phyloP scores from a whole-genome alignment of 53 echinoderm and acorn worm genomes.

The Crossaster papposus region DNA sequence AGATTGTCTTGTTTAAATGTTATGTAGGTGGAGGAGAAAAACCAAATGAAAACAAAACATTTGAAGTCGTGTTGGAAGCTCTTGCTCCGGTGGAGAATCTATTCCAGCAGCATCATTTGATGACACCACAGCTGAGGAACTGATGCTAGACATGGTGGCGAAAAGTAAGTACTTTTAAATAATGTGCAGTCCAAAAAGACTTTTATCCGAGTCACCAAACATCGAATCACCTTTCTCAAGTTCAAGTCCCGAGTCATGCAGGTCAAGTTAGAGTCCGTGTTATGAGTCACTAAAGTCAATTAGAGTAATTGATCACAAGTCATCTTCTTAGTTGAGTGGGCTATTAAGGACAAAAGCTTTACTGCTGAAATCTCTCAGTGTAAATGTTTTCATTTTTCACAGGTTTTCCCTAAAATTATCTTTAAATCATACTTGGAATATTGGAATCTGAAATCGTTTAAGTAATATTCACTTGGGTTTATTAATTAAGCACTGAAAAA shows the following conservation, averaged over 20 bases:
- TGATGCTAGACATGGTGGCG: slow-evolving; percentile 12
- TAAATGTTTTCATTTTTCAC: slow-evolving; percentile 11
- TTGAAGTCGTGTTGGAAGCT: slow-evolving; percentile 4
- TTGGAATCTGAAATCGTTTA: slow-evolving; percentile 2
- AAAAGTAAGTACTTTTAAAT: slow-evolving; percentile 17
- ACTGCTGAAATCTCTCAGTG: neutral
- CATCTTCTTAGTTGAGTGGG: neutral
- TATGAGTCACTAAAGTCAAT: neutral
- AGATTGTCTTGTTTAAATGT: neutral
- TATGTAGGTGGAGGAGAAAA: slow-evolving; percentile 41
- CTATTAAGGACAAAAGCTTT: neutral
- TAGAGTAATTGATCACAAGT: too few species aligned
- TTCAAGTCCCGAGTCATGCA: neutral
- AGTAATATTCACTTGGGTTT: neutral
- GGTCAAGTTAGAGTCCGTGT: neutral
- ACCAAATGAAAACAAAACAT: neutral
- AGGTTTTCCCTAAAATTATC: neutral
- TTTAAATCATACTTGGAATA: neutral
- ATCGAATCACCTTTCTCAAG: too few species aligned
- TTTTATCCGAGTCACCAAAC: neutral
- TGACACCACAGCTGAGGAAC: neutral
- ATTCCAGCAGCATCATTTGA: neutral
- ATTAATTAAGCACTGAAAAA: slow-evolving; percentile 1
- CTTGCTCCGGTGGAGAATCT: slow-evolving; percentile 31
- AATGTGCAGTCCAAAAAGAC: neutral